phyloP scores from a whole-genome alignment of 2,113 vertebrate species.

The Toxotes jaculatrix region DNA sequence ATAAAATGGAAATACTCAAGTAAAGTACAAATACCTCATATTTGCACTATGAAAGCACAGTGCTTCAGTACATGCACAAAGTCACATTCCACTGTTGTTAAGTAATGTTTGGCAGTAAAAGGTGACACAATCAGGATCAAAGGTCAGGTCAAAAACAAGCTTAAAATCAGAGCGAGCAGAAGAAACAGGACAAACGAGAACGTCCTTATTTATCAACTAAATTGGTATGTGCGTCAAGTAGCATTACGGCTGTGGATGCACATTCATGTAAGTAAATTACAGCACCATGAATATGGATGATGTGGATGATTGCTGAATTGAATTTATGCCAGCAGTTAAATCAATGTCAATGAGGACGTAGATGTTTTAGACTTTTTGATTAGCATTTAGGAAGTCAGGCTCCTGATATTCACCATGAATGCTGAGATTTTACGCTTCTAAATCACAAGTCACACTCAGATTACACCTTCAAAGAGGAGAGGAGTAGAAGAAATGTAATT shows the following conservation, averaged over 20 bases:
- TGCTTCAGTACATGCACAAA: not conserved
- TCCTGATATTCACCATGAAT: constrained; percentile 31
- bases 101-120: not conserved
- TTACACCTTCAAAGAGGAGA: constrained; percentile 45
- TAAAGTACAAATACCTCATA: not conserved
- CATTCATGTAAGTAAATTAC: constrained; percentile 73
- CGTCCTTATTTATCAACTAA: constrained; percentile 51
- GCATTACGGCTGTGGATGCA: constrained; percentile 57
- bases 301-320: constrained; percentile 68
- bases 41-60: not conserved
- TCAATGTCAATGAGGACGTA: constrained; percentile 75
- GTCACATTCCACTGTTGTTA: not conserved
- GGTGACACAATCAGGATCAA: constrained; percentile 21
- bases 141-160: not conserved
- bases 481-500: constrained; percentile 41
- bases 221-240: constrained; percentile 52
- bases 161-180: constrained; percentile 12
- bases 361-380: constrained; percentile 72
- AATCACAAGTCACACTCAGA: constrained; percentile 40
- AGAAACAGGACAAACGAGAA: constrained; percentile 45
- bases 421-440: constrained; percentile 35
- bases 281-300: constrained; percentile 72
- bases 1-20: not conserved
- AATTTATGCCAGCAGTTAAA: constrained; percentile 74
- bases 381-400: constrained; percentile 62